Base-by-base conservation (phyloP, 2,888 invertebrate species). In the Ectemnius continuus region DNA sequence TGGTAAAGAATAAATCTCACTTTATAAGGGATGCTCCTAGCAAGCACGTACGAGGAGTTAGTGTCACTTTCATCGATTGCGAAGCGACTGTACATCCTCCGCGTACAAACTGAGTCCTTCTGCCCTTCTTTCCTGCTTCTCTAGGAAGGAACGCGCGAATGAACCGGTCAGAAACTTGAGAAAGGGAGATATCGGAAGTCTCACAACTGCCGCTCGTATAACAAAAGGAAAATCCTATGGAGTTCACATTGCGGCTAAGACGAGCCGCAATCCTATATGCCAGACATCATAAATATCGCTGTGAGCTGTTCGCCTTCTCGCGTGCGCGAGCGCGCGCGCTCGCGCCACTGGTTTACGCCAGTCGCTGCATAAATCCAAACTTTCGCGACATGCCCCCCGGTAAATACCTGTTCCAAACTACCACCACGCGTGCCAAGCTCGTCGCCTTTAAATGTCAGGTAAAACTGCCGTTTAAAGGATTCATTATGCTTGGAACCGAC, bases 21-120 rank as follows among this genome's bases (percentile, higher is more conserved):
- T 73, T 78, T 73, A 58, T 63, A 76, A 63, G 64, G 56, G 61
- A 62, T 68, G 67, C 71, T 63, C 74, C 16, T 46, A 8, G 36
- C 61, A 48, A 47, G 68, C 80, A 77, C 72, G 76, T 75, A 78
- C 75, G 60, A 61, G 73, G 73, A 78, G 75, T 81, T 82, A 74
- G 66, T 66, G 68, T 76, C 70, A 73, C 73, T 73, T 75, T 74
- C 70, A 70, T 80, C 67, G 76, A 75, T 72, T 76, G 58, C 47
- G 45, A 23, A 47, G 28, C 68, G 36, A 63, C 13, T 26, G 52
- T 68, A 61, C 72, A 66, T 70, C 56, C 58, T n/a, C 14, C 28
- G 20, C 70, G 61, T 48, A 57, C 56, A 52, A 75, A 64, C 68
- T 47, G 67, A 67, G 69, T 67, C 65, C 57, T 56, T 18, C 56